Conservation (phyloP, 2,888 invertebrate species). For the Archips crataeganus region DNA sequence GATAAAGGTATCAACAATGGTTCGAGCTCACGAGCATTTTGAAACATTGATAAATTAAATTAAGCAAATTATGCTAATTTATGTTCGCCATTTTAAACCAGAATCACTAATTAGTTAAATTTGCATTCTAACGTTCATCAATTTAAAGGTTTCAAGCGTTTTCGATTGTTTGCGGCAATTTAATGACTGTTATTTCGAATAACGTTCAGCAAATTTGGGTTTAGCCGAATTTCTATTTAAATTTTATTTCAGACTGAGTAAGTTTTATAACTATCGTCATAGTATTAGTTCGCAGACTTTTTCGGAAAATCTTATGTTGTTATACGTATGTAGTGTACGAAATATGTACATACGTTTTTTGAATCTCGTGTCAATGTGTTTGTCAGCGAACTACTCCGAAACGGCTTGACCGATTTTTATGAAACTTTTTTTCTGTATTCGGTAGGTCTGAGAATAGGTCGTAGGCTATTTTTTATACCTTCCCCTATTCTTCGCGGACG, state of each 20-base stretch:
- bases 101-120: conserved; percentile 7
- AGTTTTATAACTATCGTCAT: neutral
- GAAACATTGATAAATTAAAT: neutral
- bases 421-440: too few relatives aligned
- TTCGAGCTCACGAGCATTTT: neutral
- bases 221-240: neutral
- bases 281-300: too few relatives aligned
- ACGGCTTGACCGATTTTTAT: too few relatives aligned
- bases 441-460: too few relatives aligned
- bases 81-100: neutral
- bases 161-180: neutral
- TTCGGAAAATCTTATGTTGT: too few relatives aligned
- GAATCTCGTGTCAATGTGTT: too few relatives aligned
- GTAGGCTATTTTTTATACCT: too few relatives aligned
- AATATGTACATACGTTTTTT: too few relatives aligned
- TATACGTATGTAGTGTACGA: too few relatives aligned
- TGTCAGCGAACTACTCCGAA: too few relatives aligned
- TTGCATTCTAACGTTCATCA: neutral
- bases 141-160: conserved; percentile 4
- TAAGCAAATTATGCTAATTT: conserved; percentile 1
- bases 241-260: neutral
- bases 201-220: neutral
- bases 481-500: too few relatives aligned
- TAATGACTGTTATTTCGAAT: neutral
- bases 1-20: neutral